Conservation (phyloP, 1,140 invertebrate species). For the Schlechtendalia chinensis region DNA sequence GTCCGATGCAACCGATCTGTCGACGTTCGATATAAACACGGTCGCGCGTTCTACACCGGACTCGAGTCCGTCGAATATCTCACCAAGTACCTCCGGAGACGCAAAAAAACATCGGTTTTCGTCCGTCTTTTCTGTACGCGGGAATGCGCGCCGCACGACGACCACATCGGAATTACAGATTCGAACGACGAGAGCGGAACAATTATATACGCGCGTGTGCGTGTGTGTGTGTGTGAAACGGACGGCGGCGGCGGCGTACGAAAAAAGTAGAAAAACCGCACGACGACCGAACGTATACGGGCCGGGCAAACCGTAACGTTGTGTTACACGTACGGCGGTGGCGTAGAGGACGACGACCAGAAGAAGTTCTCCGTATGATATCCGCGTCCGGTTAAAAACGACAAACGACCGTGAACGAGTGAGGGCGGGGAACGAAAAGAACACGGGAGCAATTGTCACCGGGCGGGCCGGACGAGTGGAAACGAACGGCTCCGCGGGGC, state of each 20-base stretch:
- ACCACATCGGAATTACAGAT: conserved; percentile 37
- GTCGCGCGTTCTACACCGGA: too few relatives aligned
- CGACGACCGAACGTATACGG: background rate
- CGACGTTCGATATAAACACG: too few relatives aligned
- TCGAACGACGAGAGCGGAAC: conserved; percentile 29
- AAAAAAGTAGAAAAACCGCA: background rate
- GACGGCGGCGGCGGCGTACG: too few relatives aligned
- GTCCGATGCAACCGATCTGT: too few relatives aligned
- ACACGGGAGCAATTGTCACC: conserved; percentile 29
- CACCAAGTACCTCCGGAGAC: too few relatives aligned
- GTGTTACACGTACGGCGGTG: too few relatives aligned
- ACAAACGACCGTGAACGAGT: background rate
- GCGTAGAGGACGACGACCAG: background rate
- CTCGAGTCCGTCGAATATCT: too few relatives aligned
- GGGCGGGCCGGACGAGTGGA: too few relatives aligned
- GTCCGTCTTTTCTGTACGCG: too few relatives aligned
- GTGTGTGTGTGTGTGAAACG: too few relatives aligned
- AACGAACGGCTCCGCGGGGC: too few relatives aligned
- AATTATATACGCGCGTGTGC: background rate
- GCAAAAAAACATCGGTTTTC: too few relatives aligned
- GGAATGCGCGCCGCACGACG: conserved; percentile 13
- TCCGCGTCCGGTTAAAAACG: background rate
- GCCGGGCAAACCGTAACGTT: background rate
- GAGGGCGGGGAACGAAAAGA: background rate
- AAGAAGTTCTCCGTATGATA: conserved; percentile 5